phyloP scores from a whole-genome alignment of 2,888 invertebrate genomes.

The Phoenoteleia sp. region DNA sequence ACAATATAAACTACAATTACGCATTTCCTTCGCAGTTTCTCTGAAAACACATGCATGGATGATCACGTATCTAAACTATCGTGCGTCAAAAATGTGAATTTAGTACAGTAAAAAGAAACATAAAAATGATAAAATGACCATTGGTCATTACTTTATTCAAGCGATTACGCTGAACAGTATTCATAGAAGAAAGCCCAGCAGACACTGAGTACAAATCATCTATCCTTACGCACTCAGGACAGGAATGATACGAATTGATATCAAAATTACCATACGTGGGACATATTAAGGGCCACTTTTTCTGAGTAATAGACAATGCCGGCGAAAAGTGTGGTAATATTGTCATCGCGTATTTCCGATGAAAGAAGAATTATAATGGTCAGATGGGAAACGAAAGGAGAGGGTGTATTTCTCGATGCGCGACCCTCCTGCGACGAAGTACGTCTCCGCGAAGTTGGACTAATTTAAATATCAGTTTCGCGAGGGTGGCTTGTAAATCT shows the following conservation, averaged over 20 bases:
- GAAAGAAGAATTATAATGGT: constrained; percentile 70
- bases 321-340: constrained; percentile 60
- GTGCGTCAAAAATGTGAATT: constrained; percentile 47
- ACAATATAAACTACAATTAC: too few species aligned
- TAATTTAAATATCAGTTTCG: constrained; percentile 86
- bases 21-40: neutral
- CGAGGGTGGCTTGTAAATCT: constrained; percentile 86
- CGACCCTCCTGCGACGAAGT: constrained; percentile 69
- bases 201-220: constrained; percentile 52
- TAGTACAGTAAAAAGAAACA: constrained; percentile 33
- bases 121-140: constrained; percentile 71
- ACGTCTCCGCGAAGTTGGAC: constrained; percentile 83
- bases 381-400: constrained; percentile 58
- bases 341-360: constrained; percentile 57
- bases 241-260: constrained; percentile 30
- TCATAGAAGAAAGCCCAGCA: constrained; percentile 27
- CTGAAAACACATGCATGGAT: neutral
- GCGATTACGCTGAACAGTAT: constrained; percentile 52
- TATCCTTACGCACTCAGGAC: constrained; percentile 29
- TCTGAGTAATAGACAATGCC: constrained; percentile 51
- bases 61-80: constrained; percentile 20
- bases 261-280: constrained; percentile 40
- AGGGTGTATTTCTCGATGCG: constrained; percentile 79
- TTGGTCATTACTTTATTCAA: constrained; percentile 50
- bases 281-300: constrained; percentile 53